These are phyloP conservation scores for Fopius arisanus DNA, from an alignment of 1,140 invertebrate species.

Conservation along the genomic window DNA sequence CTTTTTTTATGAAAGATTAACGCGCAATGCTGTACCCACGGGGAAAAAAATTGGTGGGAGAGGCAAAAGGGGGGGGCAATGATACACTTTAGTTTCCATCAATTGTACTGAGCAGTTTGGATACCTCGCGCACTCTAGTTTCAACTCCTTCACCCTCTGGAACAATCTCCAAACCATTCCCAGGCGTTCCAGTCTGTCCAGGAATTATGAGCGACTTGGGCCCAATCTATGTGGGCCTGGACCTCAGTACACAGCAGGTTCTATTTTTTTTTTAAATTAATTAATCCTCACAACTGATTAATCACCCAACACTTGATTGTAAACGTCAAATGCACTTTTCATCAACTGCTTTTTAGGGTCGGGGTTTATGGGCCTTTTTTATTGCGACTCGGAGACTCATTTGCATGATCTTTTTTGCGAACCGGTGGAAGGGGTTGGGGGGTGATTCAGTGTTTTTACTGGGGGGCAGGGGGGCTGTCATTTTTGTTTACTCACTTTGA, in stretches of 20 bases:
- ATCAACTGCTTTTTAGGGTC: background rate
- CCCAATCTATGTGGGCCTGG: slow-evolving; percentile 74
- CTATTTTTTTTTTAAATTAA: slow-evolving; percentile 34
- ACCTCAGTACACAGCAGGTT: slow-evolving; percentile 86
- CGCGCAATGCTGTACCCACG: background rate
- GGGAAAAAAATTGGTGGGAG: background rate
- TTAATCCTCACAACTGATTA: background rate
- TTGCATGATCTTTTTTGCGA: no score
- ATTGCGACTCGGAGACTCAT: background rate
- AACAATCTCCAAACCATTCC: slow-evolving; percentile 24
- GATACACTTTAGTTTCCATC: background rate
- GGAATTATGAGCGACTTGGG: slow-evolving; percentile 43
- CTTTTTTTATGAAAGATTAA: no score
- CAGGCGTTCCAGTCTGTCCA: slow-evolving; percentile 31
- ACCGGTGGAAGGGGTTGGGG: no score
- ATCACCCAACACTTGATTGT: background rate
- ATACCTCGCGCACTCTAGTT: background rate
- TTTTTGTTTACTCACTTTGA: background rate
- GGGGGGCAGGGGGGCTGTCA: background rate
- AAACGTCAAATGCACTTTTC: background rate
- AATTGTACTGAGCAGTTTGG: background rate
- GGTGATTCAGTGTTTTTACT: background rate
- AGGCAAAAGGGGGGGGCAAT: background rate
- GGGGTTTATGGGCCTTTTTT: background rate
- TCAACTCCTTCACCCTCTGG: no score